These are phyloP conservation scores for Lycia hirtaria DNA, from an alignment of 2,888 invertebrate genomes.

Conservation along the genomic window DNA sequence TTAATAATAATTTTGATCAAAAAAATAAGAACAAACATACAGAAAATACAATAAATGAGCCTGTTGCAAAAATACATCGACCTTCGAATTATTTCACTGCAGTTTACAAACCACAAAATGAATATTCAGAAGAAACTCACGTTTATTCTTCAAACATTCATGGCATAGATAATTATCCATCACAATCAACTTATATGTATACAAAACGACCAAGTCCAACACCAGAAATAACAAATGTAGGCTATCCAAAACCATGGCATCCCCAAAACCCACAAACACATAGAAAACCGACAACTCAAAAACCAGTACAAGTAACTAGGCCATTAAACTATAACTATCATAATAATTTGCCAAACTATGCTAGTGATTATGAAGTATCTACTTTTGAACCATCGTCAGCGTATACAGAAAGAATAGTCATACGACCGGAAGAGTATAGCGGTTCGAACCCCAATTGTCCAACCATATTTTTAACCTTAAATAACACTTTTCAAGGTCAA, in stretches of 20 bases:
- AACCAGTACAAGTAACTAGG: slow-evolving; percentile 61
- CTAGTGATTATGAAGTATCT: slow-evolving; percentile 68
- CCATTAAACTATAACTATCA: slow-evolving; percentile 67
- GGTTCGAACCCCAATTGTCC: slow-evolving; percentile 81
- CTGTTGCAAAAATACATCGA: slow-evolving; percentile 43
- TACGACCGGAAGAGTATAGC: slow-evolving; percentile 78
- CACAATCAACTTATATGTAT: slow-evolving; percentile 65
- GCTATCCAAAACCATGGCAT: slow-evolving; percentile 70
- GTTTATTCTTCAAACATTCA: slow-evolving; percentile 68
- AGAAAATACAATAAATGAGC: slow-evolving; percentile 43
- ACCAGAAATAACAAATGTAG: slow-evolving; percentile 77
- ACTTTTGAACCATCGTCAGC: slow-evolving; percentile 72
- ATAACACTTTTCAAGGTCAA: slow-evolving; percentile 82
- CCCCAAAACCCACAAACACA: slow-evolving; percentile 40
- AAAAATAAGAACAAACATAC: slow-evolving; percentile 39
- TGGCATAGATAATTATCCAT: slow-evolving; percentile 57
- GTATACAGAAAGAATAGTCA: slow-evolving; percentile 77
- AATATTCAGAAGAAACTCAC: slow-evolving; percentile 60
- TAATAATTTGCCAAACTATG: slow-evolving; percentile 60
- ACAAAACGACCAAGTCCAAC: slow-evolving; percentile 65
- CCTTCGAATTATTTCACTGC: slow-evolving; percentile 44
- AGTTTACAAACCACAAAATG: slow-evolving; percentile 40
- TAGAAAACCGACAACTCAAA: slow-evolving; percentile 61
- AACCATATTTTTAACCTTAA: slow-evolving; percentile 84
- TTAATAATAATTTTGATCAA: slow-evolving; percentile 39